Percentiles rank a stretch among this genome's conserved stretches.
Conservation (phyloP, 2,797 vertebrate species). For the Arrhamphus sclerolepis region DNA sequence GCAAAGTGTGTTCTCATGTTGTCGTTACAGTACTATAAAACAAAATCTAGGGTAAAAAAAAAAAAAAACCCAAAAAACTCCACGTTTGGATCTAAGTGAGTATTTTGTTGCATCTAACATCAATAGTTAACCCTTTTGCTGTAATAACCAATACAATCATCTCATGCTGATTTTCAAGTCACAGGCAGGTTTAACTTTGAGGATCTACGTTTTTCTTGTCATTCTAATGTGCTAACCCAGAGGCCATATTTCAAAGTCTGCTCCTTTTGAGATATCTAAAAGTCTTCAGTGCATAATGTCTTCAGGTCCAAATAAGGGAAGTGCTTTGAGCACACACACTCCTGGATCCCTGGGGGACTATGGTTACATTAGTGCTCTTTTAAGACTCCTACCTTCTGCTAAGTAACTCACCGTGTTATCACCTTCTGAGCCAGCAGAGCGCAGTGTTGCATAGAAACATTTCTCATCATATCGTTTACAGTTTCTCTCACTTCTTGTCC, state of each 20-base stretch:
- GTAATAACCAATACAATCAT: conserved; percentile 24
- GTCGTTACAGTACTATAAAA: conserved; percentile 28
- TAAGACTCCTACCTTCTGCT: conserved; percentile 32
- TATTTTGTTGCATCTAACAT: conserved; percentile 25
- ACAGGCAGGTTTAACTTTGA: conserved; percentile 62
- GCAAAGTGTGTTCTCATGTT: conserved; percentile 40
- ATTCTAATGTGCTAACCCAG: conserved; percentile 69
- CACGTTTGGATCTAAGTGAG: conserved; percentile 18
- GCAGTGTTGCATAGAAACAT: conserved; percentile 81
- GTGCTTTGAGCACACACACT: conserved; percentile 69
- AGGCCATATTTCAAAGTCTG: conserved; percentile 64
- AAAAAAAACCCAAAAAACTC: no score
- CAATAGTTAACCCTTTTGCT: conserved; percentile 22
- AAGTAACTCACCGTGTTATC: conserved; percentile 23
- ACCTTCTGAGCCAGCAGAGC: conserved; percentile 75
- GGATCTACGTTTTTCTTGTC: conserved; percentile 66
- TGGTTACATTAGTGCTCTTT: conserved; percentile 65
- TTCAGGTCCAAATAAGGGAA: conserved; percentile 71
- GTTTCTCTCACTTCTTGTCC: conserved; percentile 71
- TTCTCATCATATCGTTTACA: conserved; percentile 63
- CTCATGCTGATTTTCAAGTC: conserved; percentile 52
- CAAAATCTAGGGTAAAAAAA: conserved; percentile 2
- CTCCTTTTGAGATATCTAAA: conserved; percentile 70
- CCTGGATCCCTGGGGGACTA: conserved; percentile 52
- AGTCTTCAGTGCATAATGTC: conserved; percentile 69